Conservation (phyloP, 2,113 vertebrate genomes). For the Myiozetetes cayanensis region DNA sequence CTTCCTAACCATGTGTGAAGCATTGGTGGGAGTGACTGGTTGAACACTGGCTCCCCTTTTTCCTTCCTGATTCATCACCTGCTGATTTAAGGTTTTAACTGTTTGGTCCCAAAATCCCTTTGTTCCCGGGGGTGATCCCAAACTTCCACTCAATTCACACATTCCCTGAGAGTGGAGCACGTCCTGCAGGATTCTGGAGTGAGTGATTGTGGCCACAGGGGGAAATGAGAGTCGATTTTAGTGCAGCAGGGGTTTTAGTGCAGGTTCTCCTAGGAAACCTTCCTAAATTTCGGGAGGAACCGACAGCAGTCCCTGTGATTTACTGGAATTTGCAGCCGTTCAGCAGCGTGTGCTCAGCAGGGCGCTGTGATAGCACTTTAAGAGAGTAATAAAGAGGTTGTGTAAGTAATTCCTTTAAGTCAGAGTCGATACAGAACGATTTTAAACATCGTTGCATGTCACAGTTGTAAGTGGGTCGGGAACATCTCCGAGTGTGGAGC, state of each 20-base stretch:
- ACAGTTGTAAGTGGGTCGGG: slow-evolving; percentile 55
- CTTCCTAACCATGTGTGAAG: neutral
- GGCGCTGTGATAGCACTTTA: slow-evolving; percentile 16
- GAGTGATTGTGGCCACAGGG: neutral
- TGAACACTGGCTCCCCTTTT: neutral
- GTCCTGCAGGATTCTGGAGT: neutral
- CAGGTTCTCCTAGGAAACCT: neutral
- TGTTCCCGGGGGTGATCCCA: neutral
- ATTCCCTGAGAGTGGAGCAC: neutral
- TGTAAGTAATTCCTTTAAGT: slow-evolving; percentile 51
- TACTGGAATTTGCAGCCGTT: neutral
- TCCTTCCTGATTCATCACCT: rapidly evolving
- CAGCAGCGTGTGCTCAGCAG: neutral
- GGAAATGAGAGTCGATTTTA: neutral
- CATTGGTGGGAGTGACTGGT: rapidly evolving
- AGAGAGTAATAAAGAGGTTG: slow-evolving; percentile 51
- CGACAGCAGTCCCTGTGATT: neutral
- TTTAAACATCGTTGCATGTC: slow-evolving; percentile 71
- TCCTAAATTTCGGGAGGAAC: neutral
- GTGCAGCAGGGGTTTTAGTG: neutral
- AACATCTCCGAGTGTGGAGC: slow-evolving; percentile 31
- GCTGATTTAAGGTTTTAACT: neutral
- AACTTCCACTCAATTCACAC: rapidly evolving
- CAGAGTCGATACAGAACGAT: slow-evolving; percentile 56
- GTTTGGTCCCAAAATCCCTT: neutral